These are phyloP conservation scores for Carabus problematicus DNA, from an alignment of 2,888 invertebrate genomes.

Conservation along the genomic window DNA sequence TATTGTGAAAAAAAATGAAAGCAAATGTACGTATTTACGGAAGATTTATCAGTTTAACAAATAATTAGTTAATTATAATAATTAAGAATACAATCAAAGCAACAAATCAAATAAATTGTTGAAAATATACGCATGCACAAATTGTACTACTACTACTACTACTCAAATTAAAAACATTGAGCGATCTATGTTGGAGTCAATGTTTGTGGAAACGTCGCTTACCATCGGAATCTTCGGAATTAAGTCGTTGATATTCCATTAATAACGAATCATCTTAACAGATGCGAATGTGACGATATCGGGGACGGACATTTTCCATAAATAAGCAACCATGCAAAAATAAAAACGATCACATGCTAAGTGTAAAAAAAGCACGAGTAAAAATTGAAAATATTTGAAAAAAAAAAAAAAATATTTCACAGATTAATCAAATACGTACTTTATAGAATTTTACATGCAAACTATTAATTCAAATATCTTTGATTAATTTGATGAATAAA, in stretches of 20 bases:
- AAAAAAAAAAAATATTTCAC: background rate
- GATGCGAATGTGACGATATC: conserved; percentile 11
- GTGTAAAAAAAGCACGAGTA: conserved; percentile 24
- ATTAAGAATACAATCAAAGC: background rate
- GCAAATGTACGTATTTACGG: background rate
- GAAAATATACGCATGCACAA: background rate
- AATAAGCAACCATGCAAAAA: conserved; percentile 43
- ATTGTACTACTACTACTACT: background rate
- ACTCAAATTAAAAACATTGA: background rate
- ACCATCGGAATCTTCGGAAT: conserved; percentile 51
- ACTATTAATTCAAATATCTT: too few relatives aligned
- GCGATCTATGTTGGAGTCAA: background rate
- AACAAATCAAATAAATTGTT: background rate
- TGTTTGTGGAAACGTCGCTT: conserved; percentile 45
- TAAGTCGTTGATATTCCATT: conserved; percentile 51
- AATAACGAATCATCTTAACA: conserved; percentile 48
- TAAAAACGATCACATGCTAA: conserved; percentile 30
- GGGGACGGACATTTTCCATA: conserved; percentile 29
- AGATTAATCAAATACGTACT: background rate
- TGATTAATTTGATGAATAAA: too few relatives aligned
- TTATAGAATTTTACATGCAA: conserved; percentile 43
- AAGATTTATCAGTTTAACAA: too few relatives aligned
- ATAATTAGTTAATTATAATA: background rate
- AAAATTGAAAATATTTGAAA: background rate
- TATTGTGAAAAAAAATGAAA: background rate